Evolutionary conservation across 2,797 vertebrate species (phyloP), one percentile per base, ranked within the genome.

Genomic region (Diplodus sargus): DNA sequence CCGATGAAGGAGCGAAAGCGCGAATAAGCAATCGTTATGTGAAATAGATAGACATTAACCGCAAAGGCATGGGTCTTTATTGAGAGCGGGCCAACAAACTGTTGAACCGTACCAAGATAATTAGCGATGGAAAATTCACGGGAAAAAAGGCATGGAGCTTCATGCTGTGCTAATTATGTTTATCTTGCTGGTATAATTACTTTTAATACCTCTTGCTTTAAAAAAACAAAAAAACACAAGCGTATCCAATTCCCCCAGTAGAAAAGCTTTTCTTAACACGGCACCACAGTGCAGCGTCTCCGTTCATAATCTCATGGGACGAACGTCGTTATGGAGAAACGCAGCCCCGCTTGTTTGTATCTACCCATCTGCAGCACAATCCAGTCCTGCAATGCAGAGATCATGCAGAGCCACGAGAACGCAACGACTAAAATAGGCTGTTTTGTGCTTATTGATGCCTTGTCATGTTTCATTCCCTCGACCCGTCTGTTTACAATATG

Each of bases 111-210:
- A 79, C 67, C 58, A 18, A 56, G 75, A 85, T 90, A 90, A 91
- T 87, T 83, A 88, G 84, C 2, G 58, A 57, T 58, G 62, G 74
- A 61, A 83, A 84, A 81, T 73, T 75, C 61, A 16, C 17, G 0
- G 60, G 66, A 48, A 81, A 39, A 34, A 82, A 78, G 52, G 49
- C 81, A 43, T 47, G 47, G 48, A 81, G 83, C 67, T 75, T 76
- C 86, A 75, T 25, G 81, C 90, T 86, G 91, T 2, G 87, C 70
- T 91, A 90, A 92, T 92, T 90, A 90, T 89, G 87, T 86, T 90
- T 82, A 90, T 91, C 86, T 86, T 81, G 81, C 79, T 86, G 81
- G 74, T 84, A 75, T 92, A 91, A 93, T 93, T 91, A 90, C 88
- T 87, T 91, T 84, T 84, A 90, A 92, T 89, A 85, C 81, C 81